phyloP scores from a whole-genome alignment of 92 coral and sea anemone genomes.

The Phenganax marumi region DNA sequence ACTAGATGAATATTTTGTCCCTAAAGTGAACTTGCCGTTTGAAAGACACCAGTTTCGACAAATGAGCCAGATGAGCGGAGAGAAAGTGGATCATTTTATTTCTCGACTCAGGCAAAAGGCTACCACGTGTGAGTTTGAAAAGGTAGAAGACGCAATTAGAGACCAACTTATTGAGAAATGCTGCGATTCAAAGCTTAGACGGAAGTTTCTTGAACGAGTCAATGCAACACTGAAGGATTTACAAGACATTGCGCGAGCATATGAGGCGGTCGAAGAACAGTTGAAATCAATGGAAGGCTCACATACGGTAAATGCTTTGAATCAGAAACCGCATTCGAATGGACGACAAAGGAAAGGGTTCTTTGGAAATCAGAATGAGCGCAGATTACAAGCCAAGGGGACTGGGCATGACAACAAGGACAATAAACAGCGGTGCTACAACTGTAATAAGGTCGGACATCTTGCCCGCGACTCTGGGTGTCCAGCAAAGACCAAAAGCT shows the following conservation, averaged over 20 bases:
- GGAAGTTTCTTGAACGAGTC: constrained; percentile 48
- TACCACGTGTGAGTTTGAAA: constrained; percentile 47
- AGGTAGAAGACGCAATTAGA: constrained; percentile 51
- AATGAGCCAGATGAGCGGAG: constrained; percentile 50
- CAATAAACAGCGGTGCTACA: constrained; percentile 38
- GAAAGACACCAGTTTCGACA: constrained; percentile 57
- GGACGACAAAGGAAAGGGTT: not conserved
- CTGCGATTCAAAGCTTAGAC: constrained; percentile 38
- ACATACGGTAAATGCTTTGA: constrained; percentile 9
- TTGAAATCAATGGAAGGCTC: constrained; percentile 38
- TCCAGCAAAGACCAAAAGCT: constrained; percentile 41
- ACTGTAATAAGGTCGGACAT: constrained; percentile 47
- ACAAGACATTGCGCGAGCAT: constrained; percentile 36
- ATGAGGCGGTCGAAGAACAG: constrained; percentile 43
- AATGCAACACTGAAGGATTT: constrained; percentile 46
- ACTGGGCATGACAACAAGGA: constrained; percentile 12
- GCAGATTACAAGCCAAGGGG: too few relatives aligned
- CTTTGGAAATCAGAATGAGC: not conserved
- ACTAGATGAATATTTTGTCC: constrained; percentile 57
- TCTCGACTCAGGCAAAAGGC: constrained; percentile 51
- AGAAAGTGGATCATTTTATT: constrained; percentile 60
- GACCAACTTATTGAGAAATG: constrained; percentile 54
- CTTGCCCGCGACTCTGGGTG: constrained; percentile 45
- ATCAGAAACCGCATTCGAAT: constrained; percentile 25
- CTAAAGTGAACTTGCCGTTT: constrained; percentile 58